Base-by-base conservation (phyloP, 2,113 vertebrate species). In the Triplophysa tibetana region DNA sequence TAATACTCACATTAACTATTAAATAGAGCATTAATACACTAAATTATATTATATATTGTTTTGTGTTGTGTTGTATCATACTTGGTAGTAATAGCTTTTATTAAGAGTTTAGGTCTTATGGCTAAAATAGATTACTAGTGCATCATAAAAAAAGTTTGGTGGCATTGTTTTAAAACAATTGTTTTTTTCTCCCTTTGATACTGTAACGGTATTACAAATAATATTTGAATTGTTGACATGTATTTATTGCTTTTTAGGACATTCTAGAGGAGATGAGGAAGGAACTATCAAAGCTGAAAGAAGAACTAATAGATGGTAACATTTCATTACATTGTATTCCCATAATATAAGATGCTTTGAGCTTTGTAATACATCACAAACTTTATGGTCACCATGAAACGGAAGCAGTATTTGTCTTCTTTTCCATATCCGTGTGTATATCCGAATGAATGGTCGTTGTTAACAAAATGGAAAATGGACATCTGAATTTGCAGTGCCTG, bases 221-320 rank as follows among this genome's bases (percentile, higher is more conserved):
- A 13, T 70, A n/a, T 61, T 54, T 48, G 54, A 11, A 21, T 43
- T 26, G 23, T 29, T 26, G 10, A 63, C 24, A 29, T 41, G 29
- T 60, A 21, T 74, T 8, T 16, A 23, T 76, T 81, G 21, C 43
- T n/a, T 83, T 89, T 56, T 48, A 99, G 98, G 98, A 99, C 85
- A 99, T 99, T 89, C 93, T 99, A 94, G 97, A 99, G 80, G 98
- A 99, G 92, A 99, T 99, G 98, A 96, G 97, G 80, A 99, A 99
- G 93, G 98, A 99, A 90, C 88, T 99, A 90, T 93, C 94, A 0
- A 99, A 99, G 90, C 94, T 99, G 91, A 99, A 99, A 93, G 97
- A 99, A 87, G 98, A 99, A 87, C 96, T 99, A 85, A 97, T 99
- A 85, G 96, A 99, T 90, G 98, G 98, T 99, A 90, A 93, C 89